Percentiles rank a stretch among this genome's conserved stretches.
Evolutionary conservation across 2,797 vertebrate genomes (phyloP).

Genomic region (Masticophis lateralis): DNA sequence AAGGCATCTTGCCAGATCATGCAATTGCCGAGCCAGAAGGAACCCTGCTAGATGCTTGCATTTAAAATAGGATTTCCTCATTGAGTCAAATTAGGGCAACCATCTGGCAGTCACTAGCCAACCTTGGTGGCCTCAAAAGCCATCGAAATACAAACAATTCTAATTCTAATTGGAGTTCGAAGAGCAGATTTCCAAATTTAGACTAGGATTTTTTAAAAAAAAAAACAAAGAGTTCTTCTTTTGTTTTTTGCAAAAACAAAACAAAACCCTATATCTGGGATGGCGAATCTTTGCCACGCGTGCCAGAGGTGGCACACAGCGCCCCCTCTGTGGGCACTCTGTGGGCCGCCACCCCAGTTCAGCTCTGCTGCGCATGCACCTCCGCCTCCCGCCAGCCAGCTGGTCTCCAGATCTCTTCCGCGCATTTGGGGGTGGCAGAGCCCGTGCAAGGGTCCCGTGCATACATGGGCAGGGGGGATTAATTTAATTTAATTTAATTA

Average conservation of each 20-base stretch:
- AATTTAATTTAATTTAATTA: too few species aligned
- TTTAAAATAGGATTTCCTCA: not conserved
- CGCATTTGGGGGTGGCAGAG: too few species aligned
- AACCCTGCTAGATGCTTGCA: not conserved
- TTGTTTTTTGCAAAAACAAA: not conserved
- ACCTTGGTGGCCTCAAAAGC: not conserved
- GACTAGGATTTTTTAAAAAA: not conserved
- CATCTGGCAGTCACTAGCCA: not conserved
- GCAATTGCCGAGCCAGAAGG: not conserved
- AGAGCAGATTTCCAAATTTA: not conserved
- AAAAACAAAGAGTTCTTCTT: too few species aligned
- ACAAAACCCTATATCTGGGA: not conserved
- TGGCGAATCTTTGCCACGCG: too few species aligned
- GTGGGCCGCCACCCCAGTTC: too few species aligned
- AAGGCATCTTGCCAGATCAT: not conserved
- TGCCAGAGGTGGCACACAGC: too few species aligned
- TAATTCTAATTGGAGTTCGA: not conserved
- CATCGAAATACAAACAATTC: not conserved
- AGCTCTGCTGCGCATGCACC: too few species aligned
- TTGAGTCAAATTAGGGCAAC: not conserved
- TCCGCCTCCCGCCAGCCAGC: too few species aligned
- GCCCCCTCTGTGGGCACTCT: too few species aligned
- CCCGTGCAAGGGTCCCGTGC: too few species aligned
- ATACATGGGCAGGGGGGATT: too few species aligned
- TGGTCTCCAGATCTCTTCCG: too few species aligned